These are phyloP conservation scores for Drosophila quadrilineata DNA, from an alignment of 1,140 invertebrate genomes.

Conservation along the genomic window DNA sequence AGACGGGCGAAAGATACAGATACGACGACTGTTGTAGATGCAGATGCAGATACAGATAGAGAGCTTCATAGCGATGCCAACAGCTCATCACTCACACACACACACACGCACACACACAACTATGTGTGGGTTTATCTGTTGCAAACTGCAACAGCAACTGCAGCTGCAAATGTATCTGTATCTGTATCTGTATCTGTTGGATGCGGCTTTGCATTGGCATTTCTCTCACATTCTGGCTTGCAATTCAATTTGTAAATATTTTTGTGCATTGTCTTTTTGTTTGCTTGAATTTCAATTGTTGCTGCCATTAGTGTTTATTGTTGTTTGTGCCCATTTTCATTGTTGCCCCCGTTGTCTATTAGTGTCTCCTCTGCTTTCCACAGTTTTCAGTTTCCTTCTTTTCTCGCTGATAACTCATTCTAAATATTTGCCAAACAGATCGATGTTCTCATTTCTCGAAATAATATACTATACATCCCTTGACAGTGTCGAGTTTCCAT, in stretches of 20 bases:
- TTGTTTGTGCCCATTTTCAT: neutral
- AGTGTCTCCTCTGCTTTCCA: too few species aligned
- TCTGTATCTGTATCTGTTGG: constrained; percentile 15
- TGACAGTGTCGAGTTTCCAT: too few species aligned
- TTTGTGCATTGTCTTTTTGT: constrained; percentile 56
- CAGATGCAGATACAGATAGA: constrained; percentile 12
- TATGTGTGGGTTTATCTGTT: too few species aligned
- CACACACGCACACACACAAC: neutral
- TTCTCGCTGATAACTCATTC: too few species aligned
- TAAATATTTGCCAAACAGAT: too few species aligned
- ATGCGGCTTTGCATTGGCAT: constrained; percentile 39
- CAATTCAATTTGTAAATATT: constrained; percentile 67
- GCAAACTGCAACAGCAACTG: constrained; percentile 19
- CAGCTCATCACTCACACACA: neutral
- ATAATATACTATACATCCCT: too few species aligned
- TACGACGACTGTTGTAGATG: constrained; percentile 19
- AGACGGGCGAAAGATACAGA: constrained; percentile 24
- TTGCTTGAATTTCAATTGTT: constrained; percentile 61
- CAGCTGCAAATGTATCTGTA: constrained; percentile 22
- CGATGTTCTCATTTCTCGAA: too few species aligned
- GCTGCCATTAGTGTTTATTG: constrained; percentile 5
- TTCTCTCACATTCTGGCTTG: constrained; percentile 56
- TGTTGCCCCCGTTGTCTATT: too few species aligned
- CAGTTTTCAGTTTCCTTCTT: too few species aligned
- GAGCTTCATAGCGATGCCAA: neutral